Evolutionary conservation across 2,888 invertebrate species (phyloP), one percentile per base, ranked within the genome.

Genomic region (Sesamia inferens): DNA sequence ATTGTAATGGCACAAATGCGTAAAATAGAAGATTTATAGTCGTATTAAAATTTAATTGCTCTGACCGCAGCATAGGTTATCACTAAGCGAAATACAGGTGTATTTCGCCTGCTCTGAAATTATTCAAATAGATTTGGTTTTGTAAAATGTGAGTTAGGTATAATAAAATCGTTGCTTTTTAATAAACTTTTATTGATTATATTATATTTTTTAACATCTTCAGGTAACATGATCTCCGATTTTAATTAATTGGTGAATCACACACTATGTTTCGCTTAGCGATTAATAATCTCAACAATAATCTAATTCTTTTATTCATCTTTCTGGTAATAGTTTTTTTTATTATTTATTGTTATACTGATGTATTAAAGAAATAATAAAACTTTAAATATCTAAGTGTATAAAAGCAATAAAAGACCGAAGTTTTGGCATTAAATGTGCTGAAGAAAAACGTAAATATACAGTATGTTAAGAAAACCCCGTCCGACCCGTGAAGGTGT

Each of bases 21-120:
- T 31, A 47, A 69, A 44, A 64, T 48, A 44, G n/a, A 59, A 64
- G 5, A 22, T 7, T 14, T 14, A n/a, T 47, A 73, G 48, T 39
- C 4, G 13, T 24, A 70, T 59, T 63, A 55, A 48, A n/a, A 68
- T 51, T 69, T 14, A 66, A 76, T 67, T 47, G 10, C 48, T 62
- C 62, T 76, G 76, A 80, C 72, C 69, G 47, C 11, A 39, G 47
- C 66, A 59, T n/a, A 54, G 76, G 67, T 76, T 64, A 65, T 70
- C 61, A 31, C 48, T 70, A 73, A 44, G 63, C 51, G 44, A 68
- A 66, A 68, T 44, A 62, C 55, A 57, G 22, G 31, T 47, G 51
- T 79, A 68, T 19, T n/a, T 62, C 31, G 31, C 31, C 31, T 31
- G 31, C 31, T 31, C 31, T 31, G 31, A 31, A 31, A 31, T 31